phyloP scores from a whole-genome alignment of 2,797 vertebrate genomes.

The Argyrosomus regius region DNA sequence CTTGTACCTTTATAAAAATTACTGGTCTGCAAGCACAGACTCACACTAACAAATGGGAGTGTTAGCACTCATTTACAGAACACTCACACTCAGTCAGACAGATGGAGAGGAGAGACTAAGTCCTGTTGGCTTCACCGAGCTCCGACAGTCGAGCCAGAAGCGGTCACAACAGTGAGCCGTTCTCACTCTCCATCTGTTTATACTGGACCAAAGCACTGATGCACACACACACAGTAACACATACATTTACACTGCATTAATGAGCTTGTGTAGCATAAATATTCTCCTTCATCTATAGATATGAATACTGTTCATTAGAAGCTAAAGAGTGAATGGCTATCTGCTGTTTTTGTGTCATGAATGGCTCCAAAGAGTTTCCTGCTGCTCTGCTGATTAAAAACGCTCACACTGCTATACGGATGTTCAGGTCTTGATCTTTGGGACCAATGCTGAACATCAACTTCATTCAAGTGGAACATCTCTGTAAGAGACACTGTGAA shows the following conservation, averaged over 20 bases:
- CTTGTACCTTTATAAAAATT: neutral
- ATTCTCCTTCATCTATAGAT: too few species aligned
- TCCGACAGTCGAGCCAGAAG: constrained; percentile 32
- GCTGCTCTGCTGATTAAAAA: neutral
- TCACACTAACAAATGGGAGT: constrained; percentile 14
- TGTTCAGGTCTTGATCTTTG: neutral
- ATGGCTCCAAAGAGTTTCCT: neutral
- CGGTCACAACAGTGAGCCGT: constrained; percentile 9
- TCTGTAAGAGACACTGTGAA: neutral
- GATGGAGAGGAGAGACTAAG: constrained; percentile 36
- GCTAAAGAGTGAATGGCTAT: neutral
- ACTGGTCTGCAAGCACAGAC: neutral
- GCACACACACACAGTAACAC: neutral
- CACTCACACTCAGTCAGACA: constrained; percentile 2
- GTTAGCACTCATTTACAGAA: constrained; percentile 7
- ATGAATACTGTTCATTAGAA: neutral
- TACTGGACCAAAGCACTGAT: constrained; percentile 30
- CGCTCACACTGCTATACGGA: neutral
- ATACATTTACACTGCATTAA: neutral
- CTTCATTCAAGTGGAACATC: neutral
- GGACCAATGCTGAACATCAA: neutral
- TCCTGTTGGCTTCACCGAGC: constrained; percentile 35
- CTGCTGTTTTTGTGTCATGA: neutral
- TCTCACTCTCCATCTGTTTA: constrained; percentile 45
- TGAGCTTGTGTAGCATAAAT: neutral